Evolutionary conservation across 2,888 invertebrate species (phyloP), one percentile per base, ranked within the genome.

Genomic region (Miltochrista miniata): DNA sequence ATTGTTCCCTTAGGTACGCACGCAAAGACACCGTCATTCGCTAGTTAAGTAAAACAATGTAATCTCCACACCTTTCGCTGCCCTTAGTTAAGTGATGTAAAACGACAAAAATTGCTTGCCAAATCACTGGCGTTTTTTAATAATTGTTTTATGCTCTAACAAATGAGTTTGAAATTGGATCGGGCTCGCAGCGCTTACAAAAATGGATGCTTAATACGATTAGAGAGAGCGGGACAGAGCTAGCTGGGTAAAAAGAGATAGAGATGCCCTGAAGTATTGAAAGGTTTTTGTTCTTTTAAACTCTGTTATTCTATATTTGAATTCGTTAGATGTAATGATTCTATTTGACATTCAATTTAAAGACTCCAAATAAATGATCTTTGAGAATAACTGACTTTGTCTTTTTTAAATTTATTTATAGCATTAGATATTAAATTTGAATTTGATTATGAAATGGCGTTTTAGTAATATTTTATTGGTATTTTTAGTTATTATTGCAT

Each of bases 141-240:
- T 91, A 91, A 91, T 91, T 90, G 90, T 84, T 90, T 90, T 90
- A 91, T 84, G 80, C 83, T 81, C 79, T 90, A 90, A 93, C 93
- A 93, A 93, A 93, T 93, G 93, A 93, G 92, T 93, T 93, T 93
- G 93, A 93, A 93, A 93, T 93, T 93, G 93, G 91, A 93, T 93
- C 93, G 85, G 89, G 89, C 89, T 86, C 84, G 72, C 68, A 84
- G 87, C 90, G 89, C 89, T 86, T 82, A 86, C 93, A 93, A 93
- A 93, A 93, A 93, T 94, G 93, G 93, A 93, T 92, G 93, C 92
- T 85, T 93, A 93, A 94, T 93, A 75, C 79, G 85, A 93, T 94
- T 92, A 94, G 93, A 81, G 92, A 61, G 90, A 93, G 85, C 71
- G 90, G 76, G 87, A 87, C 63, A 62, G 62, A 51, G 56, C 43